These are phyloP conservation scores for Paramormyrops hopkinsi DNA, from an alignment of 2,797 vertebrate species.

Conservation along the genomic window DNA sequence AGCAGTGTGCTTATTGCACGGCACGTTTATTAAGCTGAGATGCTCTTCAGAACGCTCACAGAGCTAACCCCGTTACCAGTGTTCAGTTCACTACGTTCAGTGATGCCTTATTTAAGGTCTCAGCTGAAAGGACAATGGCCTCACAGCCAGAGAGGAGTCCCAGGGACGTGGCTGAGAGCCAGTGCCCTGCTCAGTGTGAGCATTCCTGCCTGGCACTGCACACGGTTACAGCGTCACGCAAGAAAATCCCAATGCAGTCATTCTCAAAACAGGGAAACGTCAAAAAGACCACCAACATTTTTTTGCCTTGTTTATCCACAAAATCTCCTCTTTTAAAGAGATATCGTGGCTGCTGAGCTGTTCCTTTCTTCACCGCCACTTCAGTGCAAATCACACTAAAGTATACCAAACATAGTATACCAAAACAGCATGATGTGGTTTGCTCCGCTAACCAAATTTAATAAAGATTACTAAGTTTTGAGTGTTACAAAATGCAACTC, in stretches of 20 bases:
- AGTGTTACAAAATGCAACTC: too few species aligned
- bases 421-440: background rate
- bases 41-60: background rate
- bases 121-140: background rate
- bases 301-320: too few species aligned
- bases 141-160: background rate
- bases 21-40: background rate
- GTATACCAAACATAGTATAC: too few species aligned
- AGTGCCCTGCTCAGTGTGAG: background rate
- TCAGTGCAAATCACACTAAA: too few species aligned
- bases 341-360: too few species aligned
- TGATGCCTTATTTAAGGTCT: background rate
- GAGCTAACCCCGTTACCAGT: background rate
- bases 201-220: background rate
- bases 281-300: too few species aligned
- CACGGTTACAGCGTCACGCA: background rate
- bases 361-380: too few species aligned
- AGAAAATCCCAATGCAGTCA: background rate
- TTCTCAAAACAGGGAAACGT: background rate
- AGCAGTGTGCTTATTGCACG: background rate
- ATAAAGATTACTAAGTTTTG: too few species aligned
- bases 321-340: too few species aligned
- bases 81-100: background rate
- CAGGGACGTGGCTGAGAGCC: background rate
- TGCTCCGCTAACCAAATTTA: background rate